phyloP scores from a whole-genome alignment of 2,888 invertebrate genomes.

The Spodoptera littoralis region DNA sequence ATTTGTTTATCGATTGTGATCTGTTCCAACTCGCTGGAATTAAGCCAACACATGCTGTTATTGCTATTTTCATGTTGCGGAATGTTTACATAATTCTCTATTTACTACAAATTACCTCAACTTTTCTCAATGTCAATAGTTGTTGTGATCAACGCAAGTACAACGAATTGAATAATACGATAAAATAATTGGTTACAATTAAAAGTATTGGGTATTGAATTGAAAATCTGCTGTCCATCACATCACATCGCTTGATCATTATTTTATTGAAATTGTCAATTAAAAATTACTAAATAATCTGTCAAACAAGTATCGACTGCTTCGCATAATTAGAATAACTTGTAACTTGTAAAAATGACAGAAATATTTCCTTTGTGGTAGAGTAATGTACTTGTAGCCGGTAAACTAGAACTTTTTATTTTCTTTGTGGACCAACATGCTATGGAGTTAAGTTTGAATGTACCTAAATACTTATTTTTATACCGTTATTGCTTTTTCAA shows the following conservation, averaged over 20 bases:
- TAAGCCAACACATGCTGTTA: too few species aligned
- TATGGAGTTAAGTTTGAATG: constrained; percentile 59
- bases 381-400: constrained; percentile 46
- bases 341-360: constrained; percentile 52
- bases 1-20: too few species aligned
- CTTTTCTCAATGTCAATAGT: constrained; percentile 1
- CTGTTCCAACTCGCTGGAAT: too few species aligned
- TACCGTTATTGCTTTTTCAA: constrained; percentile 66
- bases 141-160: constrained; percentile 27
- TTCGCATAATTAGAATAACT: constrained; percentile 50
- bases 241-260: constrained; percentile 34
- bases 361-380: constrained; percentile 31
- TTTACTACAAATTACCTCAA: too few species aligned
- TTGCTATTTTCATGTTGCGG: too few species aligned
- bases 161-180: constrained; percentile 29
- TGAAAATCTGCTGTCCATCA: constrained; percentile 24
- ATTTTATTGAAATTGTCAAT: constrained; percentile 56
- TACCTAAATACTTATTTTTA: constrained; percentile 69
- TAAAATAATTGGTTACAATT: constrained; percentile 6
- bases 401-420: constrained; percentile 50
- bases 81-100: too few species aligned
- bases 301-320: constrained; percentile 52
- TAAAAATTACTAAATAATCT: constrained; percentile 44
- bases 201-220: constrained; percentile 24
- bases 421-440: constrained; percentile 69